Evolutionary conservation across 1,140 invertebrate genomes (phyloP).

Genomic region (Atta texana): DNA sequence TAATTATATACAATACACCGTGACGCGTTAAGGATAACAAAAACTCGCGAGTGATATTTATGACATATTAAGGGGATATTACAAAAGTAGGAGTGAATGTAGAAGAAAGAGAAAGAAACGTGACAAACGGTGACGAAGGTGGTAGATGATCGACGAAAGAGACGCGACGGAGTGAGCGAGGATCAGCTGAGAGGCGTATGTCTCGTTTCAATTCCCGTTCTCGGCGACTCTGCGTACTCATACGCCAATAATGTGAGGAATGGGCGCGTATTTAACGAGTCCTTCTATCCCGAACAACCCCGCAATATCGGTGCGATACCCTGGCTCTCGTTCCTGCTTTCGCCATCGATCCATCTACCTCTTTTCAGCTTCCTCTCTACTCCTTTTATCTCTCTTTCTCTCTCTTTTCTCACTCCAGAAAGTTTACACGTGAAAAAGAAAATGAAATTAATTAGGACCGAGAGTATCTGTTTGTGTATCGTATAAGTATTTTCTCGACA

Average conservation of each 20-base stretch:
- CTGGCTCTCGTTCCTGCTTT: slow-evolving; percentile 3
- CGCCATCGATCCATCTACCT: slow-evolving; percentile 1
- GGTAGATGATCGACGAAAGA: neutral
- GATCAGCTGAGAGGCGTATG: slow-evolving; percentile 26
- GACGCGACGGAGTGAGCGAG: slow-evolving; percentile 18
- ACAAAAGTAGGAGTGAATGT: slow-evolving; percentile 8
- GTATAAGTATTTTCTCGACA: neutral
- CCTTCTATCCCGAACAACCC: slow-evolving; percentile 43
- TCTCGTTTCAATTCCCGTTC: slow-evolving; percentile 39
- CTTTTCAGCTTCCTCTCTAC: neutral
- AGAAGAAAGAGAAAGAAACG: neutral
- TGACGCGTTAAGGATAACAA: slow-evolving; percentile 70
- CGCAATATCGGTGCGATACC: slow-evolving; percentile 45
- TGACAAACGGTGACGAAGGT: slow-evolving; percentile 18
- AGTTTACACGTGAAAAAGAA: neutral
- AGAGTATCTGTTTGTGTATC: neutral
- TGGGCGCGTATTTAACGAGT: slow-evolving; percentile 56
- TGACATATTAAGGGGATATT: slow-evolving; percentile 72
- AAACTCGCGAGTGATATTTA: slow-evolving; percentile 78
- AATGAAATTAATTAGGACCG: neutral
- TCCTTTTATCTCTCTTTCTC: slow-evolving; percentile 7
- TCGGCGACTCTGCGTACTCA: slow-evolving; percentile 17
- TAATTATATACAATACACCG: slow-evolving; percentile 67
- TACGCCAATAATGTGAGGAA: slow-evolving; percentile 37
- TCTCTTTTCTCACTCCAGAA: neutral